Base-by-base conservation (phyloP, 2,113 vertebrate species). In the Psilopsiagon aymara region DNA sequence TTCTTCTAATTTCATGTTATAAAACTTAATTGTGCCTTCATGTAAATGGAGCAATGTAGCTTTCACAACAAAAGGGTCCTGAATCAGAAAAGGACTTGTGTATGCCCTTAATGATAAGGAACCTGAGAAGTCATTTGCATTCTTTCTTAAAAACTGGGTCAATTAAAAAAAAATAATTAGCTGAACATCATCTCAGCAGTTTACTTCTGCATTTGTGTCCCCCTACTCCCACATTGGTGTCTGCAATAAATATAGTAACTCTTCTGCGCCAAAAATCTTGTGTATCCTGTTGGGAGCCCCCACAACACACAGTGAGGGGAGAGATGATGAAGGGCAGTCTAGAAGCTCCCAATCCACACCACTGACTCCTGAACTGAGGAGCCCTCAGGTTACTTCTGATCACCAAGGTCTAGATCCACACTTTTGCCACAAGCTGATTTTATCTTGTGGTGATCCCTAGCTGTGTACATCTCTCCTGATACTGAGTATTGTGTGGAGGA, bases 151-250 rank as follows among this genome's bases (percentile, higher is more conserved):
- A 95, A 95, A 70, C 7, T 33, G 29, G 25, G 71, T 74, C 49
- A 70, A n/a, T 25, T 80, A 23, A 68, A 82, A 84, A 67, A 27
- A 44, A 23, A 28, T 62, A n/a, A 78, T 44, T 81, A 75, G 7
- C 7, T 4, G 3, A 57, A 63, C 11, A 57, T 24, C 1, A 24
- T 80, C 94, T 86, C 28, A 67, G 43, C 49, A 73, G 4, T 13
- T 90, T 80, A 33, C 6, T 83, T 35, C 28, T 75, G 18, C 7
- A 41, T 53, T 79, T 31, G 6, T 46, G 19, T n/a, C n/a, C 6
- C 49, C 6, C 2, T 1, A 7, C 57, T 3, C 20, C 21, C 33
- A 15, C 13, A 17, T 7, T 0, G 1, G 6, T 49, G 43, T 69
- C 60, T 78, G 31, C 4, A 7, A 10, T 52, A 81, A 66, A 8